Base-by-base conservation (phyloP, 2,113 vertebrate species). In the Elgaria multicarinata region DNA sequence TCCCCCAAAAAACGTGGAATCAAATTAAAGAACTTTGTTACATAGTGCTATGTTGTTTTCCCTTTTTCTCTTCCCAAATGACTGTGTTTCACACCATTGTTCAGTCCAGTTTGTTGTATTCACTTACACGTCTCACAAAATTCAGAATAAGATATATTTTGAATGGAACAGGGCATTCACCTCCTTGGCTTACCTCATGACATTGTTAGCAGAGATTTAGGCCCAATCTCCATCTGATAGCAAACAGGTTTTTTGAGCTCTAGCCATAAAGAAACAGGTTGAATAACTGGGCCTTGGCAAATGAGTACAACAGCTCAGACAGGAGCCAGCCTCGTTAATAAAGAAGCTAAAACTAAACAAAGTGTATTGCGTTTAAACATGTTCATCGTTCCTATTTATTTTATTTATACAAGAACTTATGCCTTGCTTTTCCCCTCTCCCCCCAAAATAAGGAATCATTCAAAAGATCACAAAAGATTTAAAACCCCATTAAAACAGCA, bases 101-200 rank as follows among this genome's bases (percentile, higher is more conserved):
- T 66, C 58, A 55, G 46, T 18, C 50, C 50, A 50, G 33, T 78
- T 66, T 50, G 31, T 87, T 77, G 39, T 75, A 46, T 24, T 66
- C 31, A 67, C 6, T 67, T 87, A 20, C 36, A 86, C 20, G 58
- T 33, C 44, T 42, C 24, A 86, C 86, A 16, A 89, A 26, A 9
- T 69, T 89, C 90, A 2, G 20, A 28, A 86, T 9, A 12, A 39
- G 26, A 16, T 46, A 69, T 91, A 24, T 93, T 95, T 91, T 89
- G 92, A 88, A 89, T 95, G 93, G 93, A 94, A 95, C 90, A 89
- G 92, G 83, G 93, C 91, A 93, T 2, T 0, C 92, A 94, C 93
- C 91, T 79, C 91, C 39, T 93, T 94, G 88, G 91, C 91, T 76
- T 36, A 75, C 92, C 50, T 36, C 18, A 5, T 81, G 83, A 92